These are phyloP conservation scores for Centropus bengalensis DNA, from an alignment of 2,113 vertebrate genomes.

Conservation along the genomic window DNA sequence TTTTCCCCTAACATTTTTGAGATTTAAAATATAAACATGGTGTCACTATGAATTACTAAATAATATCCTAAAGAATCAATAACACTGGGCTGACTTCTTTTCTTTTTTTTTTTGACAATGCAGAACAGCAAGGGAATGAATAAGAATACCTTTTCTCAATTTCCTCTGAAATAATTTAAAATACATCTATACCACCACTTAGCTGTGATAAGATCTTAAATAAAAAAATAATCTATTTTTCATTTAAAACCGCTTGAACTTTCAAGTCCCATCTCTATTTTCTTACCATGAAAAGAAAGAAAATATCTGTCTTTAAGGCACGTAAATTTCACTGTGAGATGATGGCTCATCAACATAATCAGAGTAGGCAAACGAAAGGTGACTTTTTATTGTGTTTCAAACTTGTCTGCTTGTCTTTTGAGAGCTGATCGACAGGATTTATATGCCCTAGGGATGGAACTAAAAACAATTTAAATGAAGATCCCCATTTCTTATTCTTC, in stretches of 20 bases:
- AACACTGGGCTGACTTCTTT: neutral
- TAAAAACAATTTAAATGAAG: neutral
- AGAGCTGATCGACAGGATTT: neutral
- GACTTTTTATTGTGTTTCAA: neutral
- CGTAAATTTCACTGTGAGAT: neutral
- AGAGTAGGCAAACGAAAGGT: neutral
- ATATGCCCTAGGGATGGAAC: neutral
- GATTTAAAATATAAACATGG: neutral
- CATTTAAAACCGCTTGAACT: neutral
- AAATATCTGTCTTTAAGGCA: neutral
- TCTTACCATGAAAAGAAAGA: neutral
- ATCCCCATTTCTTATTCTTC: neutral
- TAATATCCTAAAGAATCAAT: neutral
- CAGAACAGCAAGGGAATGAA: neutral
- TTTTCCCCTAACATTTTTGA: neutral
- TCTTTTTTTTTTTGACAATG: neutral
- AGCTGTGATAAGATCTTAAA: neutral
- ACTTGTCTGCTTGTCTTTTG: neutral
- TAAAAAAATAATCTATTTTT: neutral
- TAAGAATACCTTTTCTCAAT: neutral
- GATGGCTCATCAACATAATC: neutral
- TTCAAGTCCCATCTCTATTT: neutral
- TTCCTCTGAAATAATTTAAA: neutral
- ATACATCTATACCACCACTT: neutral
- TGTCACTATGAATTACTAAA: neutral